These are phyloP conservation scores for Drosophila albomicans DNA, from an alignment of 1,140 invertebrate genomes.

Conservation along the genomic window DNA sequence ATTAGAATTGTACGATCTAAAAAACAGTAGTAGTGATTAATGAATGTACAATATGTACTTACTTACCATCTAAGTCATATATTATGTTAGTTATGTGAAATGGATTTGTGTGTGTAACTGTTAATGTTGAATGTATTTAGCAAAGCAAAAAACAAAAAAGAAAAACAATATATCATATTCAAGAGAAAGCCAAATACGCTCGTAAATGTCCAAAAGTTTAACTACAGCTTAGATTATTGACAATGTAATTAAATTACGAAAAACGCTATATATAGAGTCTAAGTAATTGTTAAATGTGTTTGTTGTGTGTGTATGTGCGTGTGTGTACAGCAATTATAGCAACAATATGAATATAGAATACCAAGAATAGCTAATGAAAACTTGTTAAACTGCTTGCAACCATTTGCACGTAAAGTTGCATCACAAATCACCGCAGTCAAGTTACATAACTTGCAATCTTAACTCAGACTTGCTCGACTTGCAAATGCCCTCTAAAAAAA, in stretches of 20 bases:
- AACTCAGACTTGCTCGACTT: neutral
- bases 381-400: conserved; percentile 10
- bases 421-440: conserved; percentile 8
- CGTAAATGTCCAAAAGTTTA: conserved; percentile 65
- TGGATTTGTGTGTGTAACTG: conserved; percentile 42
- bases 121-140: conserved; percentile 24
- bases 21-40: conserved; percentile 16
- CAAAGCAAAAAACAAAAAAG: neutral
- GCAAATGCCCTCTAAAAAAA: neutral
- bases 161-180: conserved; percentile 7
- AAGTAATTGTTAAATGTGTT: conserved; percentile 65
- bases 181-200: conserved; percentile 47
- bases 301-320: conserved; percentile 11
- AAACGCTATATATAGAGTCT: conserved; percentile 36
- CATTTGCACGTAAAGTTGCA: conserved; percentile 4
- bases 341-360: conserved; percentile 2
- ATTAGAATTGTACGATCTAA: conserved; percentile 30
- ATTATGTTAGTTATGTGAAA: conserved; percentile 5
- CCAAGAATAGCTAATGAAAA: conserved; percentile 2
- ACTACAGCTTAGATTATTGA: conserved; percentile 40
- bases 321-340: conserved; percentile 37
- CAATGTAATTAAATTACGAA: conserved; percentile 49
- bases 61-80: conserved; percentile 17
- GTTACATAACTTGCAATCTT: neutral
- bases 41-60: conserved; percentile 8